A percentile compares a stretch with the other conserved stretches of the same genome.
phyloP scores from a whole-genome alignment of 2,888 invertebrate species.

The Listrodromus nycthemerus region DNA sequence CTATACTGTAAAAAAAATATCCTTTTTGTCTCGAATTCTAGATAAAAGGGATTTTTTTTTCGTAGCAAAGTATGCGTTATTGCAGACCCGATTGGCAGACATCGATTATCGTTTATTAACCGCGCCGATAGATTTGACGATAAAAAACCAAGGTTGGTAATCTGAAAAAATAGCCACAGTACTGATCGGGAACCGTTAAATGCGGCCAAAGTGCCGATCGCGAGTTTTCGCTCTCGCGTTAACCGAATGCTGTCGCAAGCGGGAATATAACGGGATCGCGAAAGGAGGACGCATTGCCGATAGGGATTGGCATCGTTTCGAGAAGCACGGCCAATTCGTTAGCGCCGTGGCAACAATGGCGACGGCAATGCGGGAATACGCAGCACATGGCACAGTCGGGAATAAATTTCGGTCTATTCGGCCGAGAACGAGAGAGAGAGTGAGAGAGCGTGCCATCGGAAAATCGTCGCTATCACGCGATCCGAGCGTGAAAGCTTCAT shows the following conservation, averaged over 20 bases:
- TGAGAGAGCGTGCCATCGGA: constrained; percentile 57
- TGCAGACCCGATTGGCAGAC: not conserved
- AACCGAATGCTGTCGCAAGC: constrained; percentile 59
- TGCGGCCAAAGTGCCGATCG: constrained; percentile 33
- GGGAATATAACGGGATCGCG: constrained; percentile 53
- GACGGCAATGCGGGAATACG: constrained; percentile 12
- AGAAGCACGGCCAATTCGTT: constrained; percentile 66
- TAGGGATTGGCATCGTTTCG: constrained; percentile 66
- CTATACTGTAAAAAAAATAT: too few relatives aligned
- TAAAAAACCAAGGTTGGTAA: constrained; percentile 4
- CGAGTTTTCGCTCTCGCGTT: constrained; percentile 30
- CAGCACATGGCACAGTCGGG: constrained; percentile 33
- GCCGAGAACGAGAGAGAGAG: constrained; percentile 49
- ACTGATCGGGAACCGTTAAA: constrained; percentile 35
- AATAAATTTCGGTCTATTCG: constrained; percentile 67
- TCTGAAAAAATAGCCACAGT: constrained; percentile 6
- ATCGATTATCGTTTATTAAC: constrained; percentile 19
- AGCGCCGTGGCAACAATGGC: constrained; percentile 56
- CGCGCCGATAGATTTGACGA: not conserved
- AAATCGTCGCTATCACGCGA: constrained; percentile 68
- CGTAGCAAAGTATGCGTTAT: not conserved
- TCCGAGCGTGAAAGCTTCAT: constrained; percentile 59
- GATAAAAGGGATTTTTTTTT: too few relatives aligned
- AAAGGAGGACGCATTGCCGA: constrained; percentile 30
- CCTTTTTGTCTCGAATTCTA: too few relatives aligned